phyloP scores from a whole-genome alignment of 1,140 invertebrate genomes.

The Procambarus virginalis region DNA sequence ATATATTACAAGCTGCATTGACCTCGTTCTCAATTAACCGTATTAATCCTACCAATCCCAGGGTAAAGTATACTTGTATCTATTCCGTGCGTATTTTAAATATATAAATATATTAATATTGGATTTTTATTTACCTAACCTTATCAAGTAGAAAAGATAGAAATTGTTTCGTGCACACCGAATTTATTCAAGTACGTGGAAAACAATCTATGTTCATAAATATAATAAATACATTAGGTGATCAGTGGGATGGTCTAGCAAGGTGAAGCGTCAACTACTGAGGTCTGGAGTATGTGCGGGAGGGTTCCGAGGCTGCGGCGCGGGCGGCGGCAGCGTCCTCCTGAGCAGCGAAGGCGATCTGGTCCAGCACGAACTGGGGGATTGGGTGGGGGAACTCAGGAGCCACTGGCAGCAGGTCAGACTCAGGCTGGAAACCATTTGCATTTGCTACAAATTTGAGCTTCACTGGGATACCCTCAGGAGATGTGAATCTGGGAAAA shows the following conservation, averaged over 20 bases:
- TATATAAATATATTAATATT: no score
- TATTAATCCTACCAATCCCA: no score
- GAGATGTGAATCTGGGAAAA: conserved; percentile 33
- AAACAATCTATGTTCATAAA: not conserved
- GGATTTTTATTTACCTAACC: no score
- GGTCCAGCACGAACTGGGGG: conserved; percentile 36
- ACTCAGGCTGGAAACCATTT: conserved; percentile 45
- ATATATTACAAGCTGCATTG: no score
- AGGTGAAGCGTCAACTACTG: not conserved
- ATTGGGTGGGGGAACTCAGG: conserved; percentile 50
- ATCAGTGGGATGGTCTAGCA: not conserved
- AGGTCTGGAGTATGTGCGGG: not conserved
- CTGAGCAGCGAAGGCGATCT: conserved; percentile 38
- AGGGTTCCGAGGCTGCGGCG: not conserved
- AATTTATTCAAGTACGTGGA: not conserved
- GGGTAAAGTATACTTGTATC: no score
- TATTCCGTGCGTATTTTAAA: no score
- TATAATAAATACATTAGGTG: conserved; percentile 5
- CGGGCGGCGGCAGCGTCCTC: conserved; percentile 25
- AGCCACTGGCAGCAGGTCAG: conserved; percentile 24
- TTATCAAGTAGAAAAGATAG: not conserved
- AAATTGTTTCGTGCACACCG: not conserved
- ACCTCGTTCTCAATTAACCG: no score
- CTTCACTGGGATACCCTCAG: conserved; percentile 16
- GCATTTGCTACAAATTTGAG: conserved; percentile 42